Evolutionary conservation across 2,797 vertebrate genomes (phyloP), one percentile per base, ranked within the genome.

Genomic region (Urosaurus nigricauda): DNA sequence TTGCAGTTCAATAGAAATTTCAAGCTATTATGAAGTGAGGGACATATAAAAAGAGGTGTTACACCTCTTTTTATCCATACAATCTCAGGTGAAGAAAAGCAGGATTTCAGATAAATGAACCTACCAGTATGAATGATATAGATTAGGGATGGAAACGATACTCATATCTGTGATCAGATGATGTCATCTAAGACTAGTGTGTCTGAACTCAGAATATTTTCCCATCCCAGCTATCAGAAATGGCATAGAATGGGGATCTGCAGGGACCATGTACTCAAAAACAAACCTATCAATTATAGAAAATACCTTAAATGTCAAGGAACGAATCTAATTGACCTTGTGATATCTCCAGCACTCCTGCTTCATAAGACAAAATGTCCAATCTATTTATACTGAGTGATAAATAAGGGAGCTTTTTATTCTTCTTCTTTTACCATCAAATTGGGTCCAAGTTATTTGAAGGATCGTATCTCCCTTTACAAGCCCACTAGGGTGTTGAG

Each of bases 281-380:
- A 88, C 19, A 79, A 84, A 58, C 4, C 29, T 47, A 73, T 68
- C 53, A 19, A 84, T 47, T 79, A 84, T 17, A 71, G 75, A n/a
- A 79, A 83, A 79, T 70, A 84, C 73, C 40, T 65, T 83, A 58
- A 70, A 83, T 60, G 56, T 63, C 53, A 87, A 60, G 6, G 29
- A 87, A 14, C 16, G 32, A 70, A 81, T 87, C 78, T 56, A 81
- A 82, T 32, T 87, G 70, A 82, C 71, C 71, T 82, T 82, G 74
- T 81, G 37, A 74, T 74, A 60, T 73, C 21, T 87, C 68, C 68
- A 87, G 60, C 9, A n/a, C 43, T 51, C 2, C 12, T 56, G 19
- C 40, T 71, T 71, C 63, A 35, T 82, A 58, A 88, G 40, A 73
- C 0, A 73, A 56, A 35, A 26, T 11, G 13, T 4, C 60, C 35